Evolutionary conservation across 2,888 invertebrate genomes (phyloP), one percentile per base, ranked within the genome.

Genomic region (Hyppa rectilinea): DNA sequence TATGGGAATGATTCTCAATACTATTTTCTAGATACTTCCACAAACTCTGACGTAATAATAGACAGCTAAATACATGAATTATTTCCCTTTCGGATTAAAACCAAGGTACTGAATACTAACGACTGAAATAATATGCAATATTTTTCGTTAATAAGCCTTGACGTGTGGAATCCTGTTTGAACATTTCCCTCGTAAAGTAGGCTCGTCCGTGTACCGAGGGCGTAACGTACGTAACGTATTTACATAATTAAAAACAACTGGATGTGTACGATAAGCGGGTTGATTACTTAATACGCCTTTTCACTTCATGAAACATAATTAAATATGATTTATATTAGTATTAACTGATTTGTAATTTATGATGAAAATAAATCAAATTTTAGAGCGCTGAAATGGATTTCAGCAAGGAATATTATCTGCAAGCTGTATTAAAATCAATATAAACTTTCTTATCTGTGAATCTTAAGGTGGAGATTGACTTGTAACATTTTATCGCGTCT

Each of bases 231-330:
- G 47, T 65, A 70, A 67, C 26, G n/a, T 60, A 74, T 82, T 82
- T 81, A 80, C 82, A 82, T 82, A 74, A 80, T 80, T 80, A 66
- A 50, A 59, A 71, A 40, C 61, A 45, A 67, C 79, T 78, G 53
- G 64, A 71, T 70, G 61, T 67, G 17, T 47, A 68, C 52, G 73
- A 70, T 73, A 73, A 70, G 45, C 29, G 6, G 59, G 60, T 64
- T 78, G 60, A 78, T 79, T 79, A 77, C 60, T 40, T 71, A 78
- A 75, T 71, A 45, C 36, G 43, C 52, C 61, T 65, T 76, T 78
- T 81, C 77, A 76, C 66, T 81, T 79, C 63, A 76, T 56, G 45
- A 80, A 58, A 65, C 61, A 58, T 75, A 74, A 64, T 67, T 73
- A 67, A 67, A 49, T 26, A 60, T 71, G 43, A 78, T 70, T 70